Conservation (phyloP, 2,888 invertebrate genomes). For the Hydriomena furcata region DNA sequence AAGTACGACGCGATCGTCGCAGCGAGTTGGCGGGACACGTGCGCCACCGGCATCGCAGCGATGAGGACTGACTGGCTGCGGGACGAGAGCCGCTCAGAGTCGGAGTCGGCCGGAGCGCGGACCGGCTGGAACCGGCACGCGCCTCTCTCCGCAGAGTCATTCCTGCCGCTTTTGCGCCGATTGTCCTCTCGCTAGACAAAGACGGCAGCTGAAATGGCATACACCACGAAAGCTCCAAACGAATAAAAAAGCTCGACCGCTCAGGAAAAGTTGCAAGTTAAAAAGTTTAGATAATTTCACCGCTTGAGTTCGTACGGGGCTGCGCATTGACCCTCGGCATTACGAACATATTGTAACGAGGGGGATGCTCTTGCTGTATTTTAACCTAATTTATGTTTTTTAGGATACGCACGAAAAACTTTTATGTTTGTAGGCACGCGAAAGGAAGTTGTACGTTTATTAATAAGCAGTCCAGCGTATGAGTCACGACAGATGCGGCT, state of each 20-base stretch:
- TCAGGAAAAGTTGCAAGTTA: constrained; percentile 77
- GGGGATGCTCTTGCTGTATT: constrained; percentile 80
- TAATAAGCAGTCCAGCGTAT: constrained; percentile 65
- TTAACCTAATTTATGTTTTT: constrained; percentile 80
- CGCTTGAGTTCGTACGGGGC: constrained; percentile 66
- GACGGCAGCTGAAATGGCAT: constrained; percentile 51
- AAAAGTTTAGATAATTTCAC: constrained; percentile 80
- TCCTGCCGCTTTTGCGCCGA: constrained; percentile 19
- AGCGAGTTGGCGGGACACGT: constrained; percentile 62
- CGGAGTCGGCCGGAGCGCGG: constrained; percentile 15
- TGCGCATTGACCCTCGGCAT: constrained; percentile 75
- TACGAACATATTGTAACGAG: constrained; percentile 79
- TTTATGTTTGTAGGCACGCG: constrained; percentile 78
- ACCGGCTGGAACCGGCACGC: constrained; percentile 58
- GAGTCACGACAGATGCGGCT: constrained; percentile 57
- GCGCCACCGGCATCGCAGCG: constrained; percentile 70
- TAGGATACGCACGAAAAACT: constrained; percentile 79
- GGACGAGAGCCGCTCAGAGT: constrained; percentile 34
- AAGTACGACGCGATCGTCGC: constrained; percentile 70
- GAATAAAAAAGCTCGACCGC: constrained; percentile 64
- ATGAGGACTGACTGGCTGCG: constrained; percentile 59
- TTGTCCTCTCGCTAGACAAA: constrained; percentile 53
- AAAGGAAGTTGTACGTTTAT: constrained; percentile 78
- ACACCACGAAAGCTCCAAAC: constrained; percentile 57
- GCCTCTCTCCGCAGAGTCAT: constrained; percentile 32